Conservation (phyloP, 2,888 invertebrate species). For the Masnerella sp. region DNA sequence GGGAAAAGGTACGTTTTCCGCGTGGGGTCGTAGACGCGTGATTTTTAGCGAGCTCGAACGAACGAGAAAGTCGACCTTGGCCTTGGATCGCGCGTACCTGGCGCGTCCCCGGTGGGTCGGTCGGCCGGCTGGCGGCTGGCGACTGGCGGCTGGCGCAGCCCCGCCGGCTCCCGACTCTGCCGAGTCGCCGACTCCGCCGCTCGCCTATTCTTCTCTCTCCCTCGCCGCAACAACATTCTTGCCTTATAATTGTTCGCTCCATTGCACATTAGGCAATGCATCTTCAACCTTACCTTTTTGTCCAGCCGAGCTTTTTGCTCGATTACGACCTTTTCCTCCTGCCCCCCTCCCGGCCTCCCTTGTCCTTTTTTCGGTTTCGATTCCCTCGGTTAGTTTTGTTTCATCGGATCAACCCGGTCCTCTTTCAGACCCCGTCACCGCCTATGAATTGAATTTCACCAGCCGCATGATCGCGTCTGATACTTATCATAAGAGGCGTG, state of each 20-base stretch:
- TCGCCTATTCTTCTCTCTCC: constrained; percentile 29
- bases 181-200: constrained; percentile 31
- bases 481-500: constrained; percentile 45
- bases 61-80: constrained; percentile 60
- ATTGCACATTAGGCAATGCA: constrained; percentile 59
- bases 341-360: too few species aligned
- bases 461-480: constrained; percentile 29
- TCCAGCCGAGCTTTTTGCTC: constrained; percentile 40
- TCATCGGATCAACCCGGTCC: constrained; percentile 2
- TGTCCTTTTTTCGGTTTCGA: constrained; percentile 6
- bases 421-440: constrained; percentile 33
- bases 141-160: too few species aligned
- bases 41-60: constrained; percentile 59
- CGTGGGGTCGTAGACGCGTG: too few species aligned
- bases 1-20: too few species aligned
- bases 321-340: constrained; percentile 18
- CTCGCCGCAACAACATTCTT: constrained; percentile 52
- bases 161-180: too few species aligned
- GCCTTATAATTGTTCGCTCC: constrained; percentile 60
- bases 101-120: too few species aligned
- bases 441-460: constrained; percentile 52
- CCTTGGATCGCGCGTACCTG: constrained; percentile 54
- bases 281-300: constrained; percentile 43
- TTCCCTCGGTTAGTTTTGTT: constrained; percentile 8
- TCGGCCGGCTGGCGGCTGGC: too few species aligned